Evolutionary conservation across 2,888 invertebrate genomes (phyloP).

Genomic region (Andrena marginata): DNA sequence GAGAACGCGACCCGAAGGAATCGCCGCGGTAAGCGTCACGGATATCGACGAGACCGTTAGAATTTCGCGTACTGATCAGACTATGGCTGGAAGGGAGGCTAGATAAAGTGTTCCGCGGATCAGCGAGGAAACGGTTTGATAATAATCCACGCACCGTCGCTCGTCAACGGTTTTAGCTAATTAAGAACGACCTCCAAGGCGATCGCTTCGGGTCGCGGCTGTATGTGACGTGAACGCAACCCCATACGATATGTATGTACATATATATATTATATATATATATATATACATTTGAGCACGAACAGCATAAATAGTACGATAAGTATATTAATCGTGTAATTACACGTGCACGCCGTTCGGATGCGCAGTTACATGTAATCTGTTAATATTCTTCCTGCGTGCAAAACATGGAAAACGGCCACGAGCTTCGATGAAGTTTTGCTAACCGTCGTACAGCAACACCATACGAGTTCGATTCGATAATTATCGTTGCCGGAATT

Average conservation of each 20-base stretch:
- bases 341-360: constrained; percentile 73
- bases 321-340: constrained; percentile 75
- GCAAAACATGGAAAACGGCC: constrained; percentile 51
- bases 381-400: constrained; percentile 72
- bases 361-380: constrained; percentile 67
- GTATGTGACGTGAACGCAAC: constrained; percentile 66
- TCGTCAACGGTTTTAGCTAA: constrained; percentile 15
- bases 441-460: constrained; percentile 64
- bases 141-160: background rate
- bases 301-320: constrained; percentile 69
- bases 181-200: constrained; percentile 6
- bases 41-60: background rate
- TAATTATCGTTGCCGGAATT: constrained; percentile 6
- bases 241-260: constrained; percentile 73
- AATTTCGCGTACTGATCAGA: background rate
- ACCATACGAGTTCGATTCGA: constrained; percentile 14
- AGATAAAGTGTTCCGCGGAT: background rate
- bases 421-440: constrained; percentile 67
- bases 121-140: background rate
- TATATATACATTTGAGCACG: constrained; percentile 60
- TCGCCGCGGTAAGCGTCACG: background rate
- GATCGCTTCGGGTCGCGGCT: constrained; percentile 50
- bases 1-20: constrained; percentile 33
- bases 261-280: constrained; percentile 56
- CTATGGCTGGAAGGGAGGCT: background rate